Evolutionary conservation across 2,113 vertebrate genomes (phyloP).

Genomic region (Greenwoodochromis staneri): DNA sequence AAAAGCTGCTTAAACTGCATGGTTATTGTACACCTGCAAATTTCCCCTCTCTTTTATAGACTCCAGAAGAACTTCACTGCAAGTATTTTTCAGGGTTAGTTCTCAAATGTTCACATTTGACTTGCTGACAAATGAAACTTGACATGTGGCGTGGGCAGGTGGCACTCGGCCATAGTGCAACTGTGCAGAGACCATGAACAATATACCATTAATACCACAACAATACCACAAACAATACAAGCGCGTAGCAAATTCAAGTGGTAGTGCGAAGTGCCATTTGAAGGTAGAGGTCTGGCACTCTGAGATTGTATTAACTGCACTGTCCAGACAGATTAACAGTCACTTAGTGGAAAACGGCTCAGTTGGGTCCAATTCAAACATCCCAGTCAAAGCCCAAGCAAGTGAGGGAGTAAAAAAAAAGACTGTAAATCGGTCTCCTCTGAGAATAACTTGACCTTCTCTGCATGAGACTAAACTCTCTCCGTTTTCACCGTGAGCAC

Average conservation of each 20-base stretch:
- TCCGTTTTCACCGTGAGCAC: not conserved
- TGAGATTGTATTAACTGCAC: not conserved
- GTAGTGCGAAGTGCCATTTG: not conserved
- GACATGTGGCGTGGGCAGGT: not conserved
- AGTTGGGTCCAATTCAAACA: not conserved
- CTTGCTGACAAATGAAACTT: not conserved
- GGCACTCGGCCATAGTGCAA: not conserved
- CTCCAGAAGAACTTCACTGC: not conserved
- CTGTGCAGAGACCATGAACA: not conserved
- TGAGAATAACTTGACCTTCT: conserved; percentile 42
- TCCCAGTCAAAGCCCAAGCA: not conserved
- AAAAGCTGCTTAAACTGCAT: not conserved
- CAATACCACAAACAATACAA: not conserved
- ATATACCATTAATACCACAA: not conserved
- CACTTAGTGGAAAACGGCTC: not conserved
- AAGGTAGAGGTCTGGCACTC: not conserved
- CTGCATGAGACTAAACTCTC: not conserved
- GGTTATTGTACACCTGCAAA: not conserved
- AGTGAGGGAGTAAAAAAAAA: not conserved
- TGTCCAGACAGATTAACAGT: not conserved
- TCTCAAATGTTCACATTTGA: not conserved
- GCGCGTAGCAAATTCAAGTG: not conserved
- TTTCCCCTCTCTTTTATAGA: not conserved
- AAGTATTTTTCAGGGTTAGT: not conserved
- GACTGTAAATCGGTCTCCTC: not conserved